Base-by-base conservation (phyloP, 2,888 invertebrate species). In the Pocota personata region DNA sequence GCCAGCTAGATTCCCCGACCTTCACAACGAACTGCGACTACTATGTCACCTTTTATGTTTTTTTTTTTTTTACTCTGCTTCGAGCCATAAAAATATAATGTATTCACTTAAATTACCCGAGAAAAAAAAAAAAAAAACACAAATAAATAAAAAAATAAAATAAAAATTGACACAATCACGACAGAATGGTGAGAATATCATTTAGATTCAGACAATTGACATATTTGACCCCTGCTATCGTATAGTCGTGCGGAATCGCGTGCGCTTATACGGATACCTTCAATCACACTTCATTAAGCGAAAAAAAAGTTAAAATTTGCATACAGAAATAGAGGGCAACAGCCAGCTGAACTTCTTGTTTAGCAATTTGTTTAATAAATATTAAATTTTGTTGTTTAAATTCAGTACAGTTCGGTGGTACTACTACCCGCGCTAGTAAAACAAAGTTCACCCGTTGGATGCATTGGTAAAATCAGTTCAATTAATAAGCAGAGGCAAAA, bases 191-290 rank as follows among this genome's bases (percentile, higher is more conserved):
- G 69, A 62, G 73, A 77, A 48, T 52, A 60, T 73, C 43, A 73
- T 83, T 83, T 40, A 72, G 57, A 78, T 73, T 60, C 67, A 37
- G 32, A 66, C 67, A 83, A 78, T 60, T 78, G 72, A 73, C 83
- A 83, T 72, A 72, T 73, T 35, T 78, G 83, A 83, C 78, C 78
- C 72, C 62, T 24, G 57, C 46, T 52, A 78, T 69, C 66, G n/a
- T n/a, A 43, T 27, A 67, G 52, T 73, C 67, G 60, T 37, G 57
- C 10, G 55, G 58, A 32, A 60, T 78, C 24, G 72, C 66, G 62
- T 55, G 76, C 62, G 72, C 58, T 2, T 16, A 7, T 67, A 52
- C 43, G 4, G 19, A 55, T 77, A 8, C 50, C 62, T 60, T 35
- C 55, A 69, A 73, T 75, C 79, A 55, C 12, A 69, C 62, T 48